A percentile compares a stretch with the other conserved stretches of the same genome.
Conservation (phyloP, 2,888 invertebrate species). For the Philereme transversata region DNA sequence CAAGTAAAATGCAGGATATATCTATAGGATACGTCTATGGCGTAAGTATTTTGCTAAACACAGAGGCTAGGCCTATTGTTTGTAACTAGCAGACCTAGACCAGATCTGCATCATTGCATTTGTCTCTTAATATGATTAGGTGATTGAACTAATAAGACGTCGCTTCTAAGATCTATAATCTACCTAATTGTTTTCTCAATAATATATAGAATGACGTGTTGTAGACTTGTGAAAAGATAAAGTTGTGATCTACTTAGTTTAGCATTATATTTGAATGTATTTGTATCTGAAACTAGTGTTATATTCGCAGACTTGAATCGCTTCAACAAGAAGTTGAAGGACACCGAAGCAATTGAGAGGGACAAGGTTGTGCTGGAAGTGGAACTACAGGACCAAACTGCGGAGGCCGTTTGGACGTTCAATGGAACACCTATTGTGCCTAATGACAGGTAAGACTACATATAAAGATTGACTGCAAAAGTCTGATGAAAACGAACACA, state of each 20-base stretch:
- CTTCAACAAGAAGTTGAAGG: constrained; percentile 98
- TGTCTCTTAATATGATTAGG: constrained; percentile 11
- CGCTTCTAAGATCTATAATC: too few species aligned
- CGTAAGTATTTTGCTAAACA: not conserved
- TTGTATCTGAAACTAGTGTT: constrained; percentile 27
- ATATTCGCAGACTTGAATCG: constrained; percentile 93
- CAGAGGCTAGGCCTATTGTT: constrained; percentile 45
- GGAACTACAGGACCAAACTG: constrained; percentile 97
- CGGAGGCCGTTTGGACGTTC: constrained; percentile 97
- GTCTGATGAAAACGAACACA: too few species aligned
- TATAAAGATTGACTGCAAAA: too few species aligned
- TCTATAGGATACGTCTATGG: too few species aligned
- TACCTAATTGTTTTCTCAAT: too few species aligned
- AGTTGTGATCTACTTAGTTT: not conserved
- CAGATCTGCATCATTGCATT: constrained; percentile 21
- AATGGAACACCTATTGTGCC: constrained; percentile 95
- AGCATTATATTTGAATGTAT: not conserved
- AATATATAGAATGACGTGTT: constrained; percentile 9
- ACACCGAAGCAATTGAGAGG: constrained; percentile 95
- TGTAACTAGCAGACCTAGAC: constrained; percentile 47
- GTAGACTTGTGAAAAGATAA: constrained; percentile 5
- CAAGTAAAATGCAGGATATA: too few species aligned
- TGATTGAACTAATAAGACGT: constrained; percentile 10
- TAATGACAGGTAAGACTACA: constrained; percentile 85
- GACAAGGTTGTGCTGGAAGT: constrained; percentile 96